Base-by-base conservation (phyloP, 2,113 vertebrate genomes). In the Hippocampus barbouri region DNA sequence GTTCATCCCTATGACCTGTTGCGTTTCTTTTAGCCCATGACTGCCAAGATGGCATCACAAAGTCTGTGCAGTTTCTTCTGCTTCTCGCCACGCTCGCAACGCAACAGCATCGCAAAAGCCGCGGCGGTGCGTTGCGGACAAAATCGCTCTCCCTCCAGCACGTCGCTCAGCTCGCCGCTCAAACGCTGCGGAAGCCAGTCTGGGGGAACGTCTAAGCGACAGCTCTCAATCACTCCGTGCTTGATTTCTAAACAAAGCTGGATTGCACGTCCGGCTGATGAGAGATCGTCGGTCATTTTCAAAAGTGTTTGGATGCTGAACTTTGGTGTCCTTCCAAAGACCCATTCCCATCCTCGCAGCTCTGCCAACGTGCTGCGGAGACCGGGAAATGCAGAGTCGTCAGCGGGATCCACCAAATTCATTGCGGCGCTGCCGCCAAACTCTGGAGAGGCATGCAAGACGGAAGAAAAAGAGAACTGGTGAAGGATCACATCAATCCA, bases 301-400 rank as follows among this genome's bases (percentile, higher is more conserved):
- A 97, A 90, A 30, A 66, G 74, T 0, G 92, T 93, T 38, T 81
- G 86, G 57, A 98, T 0, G 0, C 86, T 94, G 83, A 99, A 99
- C 71, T 94, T 95, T 0, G 97, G 97, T 0, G 94, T 99, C 89
- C 89, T 94, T 23, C 95, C 95, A n/a, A 95, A 98, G 0, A 93
- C 83, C 97, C 97, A 99, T 0, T 97, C 93, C 97, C 97, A 99
- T 21, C 86, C 80, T 34, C 89, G 90, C 4, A 98, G 90, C 68
- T 96, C 95, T 20, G 80, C 68, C n/a, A 86, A 86, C 89, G 85
- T 89, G 20, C 68, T 70, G 47, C 61, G 79, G 73, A 98, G 90
- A 2, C 95, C 96, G 4, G 95, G 94, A 69, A 96, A 92, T 7
- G 74, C 25, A 0, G 78, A 81, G 83, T 95, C 94, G 8, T 97